Base-by-base conservation (phyloP, 2,888 invertebrate species). In the Pterostichus niger region DNA sequence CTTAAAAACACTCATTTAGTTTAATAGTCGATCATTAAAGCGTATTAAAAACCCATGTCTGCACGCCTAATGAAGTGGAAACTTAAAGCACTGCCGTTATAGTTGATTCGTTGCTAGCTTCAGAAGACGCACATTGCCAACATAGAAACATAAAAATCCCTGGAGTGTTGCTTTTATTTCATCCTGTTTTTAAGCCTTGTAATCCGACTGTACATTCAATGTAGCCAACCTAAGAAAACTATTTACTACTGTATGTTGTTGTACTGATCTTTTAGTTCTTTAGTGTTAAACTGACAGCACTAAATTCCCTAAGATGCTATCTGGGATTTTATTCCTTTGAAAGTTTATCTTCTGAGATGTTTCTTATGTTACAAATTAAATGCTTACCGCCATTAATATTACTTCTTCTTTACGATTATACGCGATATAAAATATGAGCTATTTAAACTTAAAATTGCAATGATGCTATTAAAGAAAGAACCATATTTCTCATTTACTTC, bases 11-110 rank as follows among this genome's bases (percentile, higher is more conserved):
- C 61, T 78, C 61, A 78, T 79, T 79, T 79, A 68, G 33, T 49
- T 79, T 79, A 79, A 68, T 64, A 68, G 78, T 79, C 79, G 49
- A 79, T 79, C 79, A 79, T 79, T 79, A 79, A 79, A 79, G 33
- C 68, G 68, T 52, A 79, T 79, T 68, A 79, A 79, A 79, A 79
- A 68, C 49, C 68, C 79, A 79, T 79, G 79, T 79, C 68, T 79
- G 68, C 68, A 44, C 61, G 40, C 46, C 79, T 79, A 79, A 79
- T 79, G 79, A 79, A 79, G 68, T 79, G 79, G 64, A 79, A 79
- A 68, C 52, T 68, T 68, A 79, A 68, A 75, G 75, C 33, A 11
- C 31, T 33, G 75, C 24, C 52, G 75, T 46, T 40, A 52, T 75
- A 75, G 75, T 52, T 75, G 13, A 75, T 75, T 52, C 24, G 24